Percentiles rank a stretch among this genome's conserved stretches.
These are phyloP conservation scores for Platorchestia sp. DNA, from an alignment of 1,140 invertebrate genomes.

Conservation along the genomic window DNA sequence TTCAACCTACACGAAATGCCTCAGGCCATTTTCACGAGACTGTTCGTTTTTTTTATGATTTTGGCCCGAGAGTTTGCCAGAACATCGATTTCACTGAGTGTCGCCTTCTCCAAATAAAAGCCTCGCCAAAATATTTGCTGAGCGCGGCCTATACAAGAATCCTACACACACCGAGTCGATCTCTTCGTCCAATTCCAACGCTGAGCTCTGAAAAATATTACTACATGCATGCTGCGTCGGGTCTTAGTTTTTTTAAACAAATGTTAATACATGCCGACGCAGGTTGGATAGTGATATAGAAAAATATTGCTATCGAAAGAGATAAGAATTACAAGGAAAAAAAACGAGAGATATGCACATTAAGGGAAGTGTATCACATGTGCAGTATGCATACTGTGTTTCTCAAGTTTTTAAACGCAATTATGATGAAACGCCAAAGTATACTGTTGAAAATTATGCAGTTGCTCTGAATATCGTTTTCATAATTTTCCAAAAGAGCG, in stretches of 20 bases:
- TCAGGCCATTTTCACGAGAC: not conserved
- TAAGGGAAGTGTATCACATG: not conserved
- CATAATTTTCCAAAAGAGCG: too few relatives aligned
- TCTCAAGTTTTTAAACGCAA: too few relatives aligned
- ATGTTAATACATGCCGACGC: not conserved
- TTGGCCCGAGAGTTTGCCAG: not conserved
- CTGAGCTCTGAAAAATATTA: not conserved
- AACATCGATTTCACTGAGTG: conserved; percentile 18
- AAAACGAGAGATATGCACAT: not conserved
- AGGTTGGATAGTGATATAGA: not conserved
- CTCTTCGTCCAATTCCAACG: not conserved
- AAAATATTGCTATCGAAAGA: not conserved
- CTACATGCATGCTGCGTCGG: not conserved
- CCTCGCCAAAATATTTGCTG: conserved; percentile 17
- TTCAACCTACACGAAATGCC: not conserved
- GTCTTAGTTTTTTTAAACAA: not conserved
- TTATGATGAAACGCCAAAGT: too few relatives aligned
- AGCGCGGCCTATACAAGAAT: not conserved
- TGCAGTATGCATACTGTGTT: too few relatives aligned
- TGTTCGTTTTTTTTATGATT: conserved; percentile 21
- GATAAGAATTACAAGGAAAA: not conserved
- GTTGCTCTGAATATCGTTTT: too few relatives aligned
- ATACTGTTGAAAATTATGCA: too few relatives aligned
- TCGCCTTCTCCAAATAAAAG: conserved; percentile 25
- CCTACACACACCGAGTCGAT: not conserved